Evolutionary conservation across 1,140 invertebrate species (phyloP), one percentile per base, ranked within the genome.

Genomic region (Megalonaias nervosa): DNA sequence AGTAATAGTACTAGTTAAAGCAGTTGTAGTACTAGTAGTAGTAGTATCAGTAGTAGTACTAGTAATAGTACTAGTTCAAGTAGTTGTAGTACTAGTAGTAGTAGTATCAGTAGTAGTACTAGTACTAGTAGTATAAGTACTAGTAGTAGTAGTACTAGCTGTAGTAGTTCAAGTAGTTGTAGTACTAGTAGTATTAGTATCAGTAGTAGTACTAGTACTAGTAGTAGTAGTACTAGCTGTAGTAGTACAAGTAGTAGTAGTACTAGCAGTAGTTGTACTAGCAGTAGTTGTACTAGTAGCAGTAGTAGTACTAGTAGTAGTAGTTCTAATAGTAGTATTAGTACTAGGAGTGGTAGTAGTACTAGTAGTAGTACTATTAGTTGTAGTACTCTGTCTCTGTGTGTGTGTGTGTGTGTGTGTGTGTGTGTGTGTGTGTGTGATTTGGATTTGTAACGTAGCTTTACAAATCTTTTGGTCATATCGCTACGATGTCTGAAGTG

Each of bases 161-260:
- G 2, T 67, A 67, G 26, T 67, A 67, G 5, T 2, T 1, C 2
- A 19, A 67, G 65, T 67, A 67, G 65, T 67, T 16, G 65, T 67
- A 67, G 65, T 67, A 67, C 1, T 67, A 67, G 65, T 67, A 67
- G 65, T 67, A 67, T 2, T 67, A 67, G 2, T 67, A 67, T 2
- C 4, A 67, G 2, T 21, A 67, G 2, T 67, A 67, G 5, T 5
- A 67, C 1, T 67, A 67, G 65, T 67, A 67, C 17, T 67, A 67
- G 65, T 67, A 67, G 65, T 67, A 67, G 65, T 19, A 67, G 65
- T 67, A 67, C n/a, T n/a, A n/a, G n/a, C n/a, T n/a, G n/a, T n/a
- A n/a, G n/a, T n/a, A n/a, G 65, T 67, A 67, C 23, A 67, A 26
- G 14, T 67, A 26, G 1, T 67, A 1, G 1, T n/a, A 67, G 1